Percentiles rank a stretch among this genome's conserved stretches.
Evolutionary conservation across 2,888 invertebrate genomes (phyloP).

Genomic region (Protodeltote pygarga): DNA sequence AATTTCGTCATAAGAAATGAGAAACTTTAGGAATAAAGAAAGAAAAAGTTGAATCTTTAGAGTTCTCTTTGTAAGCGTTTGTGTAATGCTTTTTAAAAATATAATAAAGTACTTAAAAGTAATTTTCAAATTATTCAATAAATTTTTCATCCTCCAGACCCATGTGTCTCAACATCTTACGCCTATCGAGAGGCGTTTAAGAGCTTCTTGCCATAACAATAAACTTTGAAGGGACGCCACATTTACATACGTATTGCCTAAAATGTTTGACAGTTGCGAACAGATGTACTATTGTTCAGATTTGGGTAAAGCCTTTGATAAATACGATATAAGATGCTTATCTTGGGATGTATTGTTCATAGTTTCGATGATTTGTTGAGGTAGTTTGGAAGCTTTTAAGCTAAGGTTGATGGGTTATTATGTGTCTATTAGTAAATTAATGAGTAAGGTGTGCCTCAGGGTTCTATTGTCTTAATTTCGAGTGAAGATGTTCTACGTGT

Average conservation of each 20-base stretch:
- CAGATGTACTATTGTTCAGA: conserved; percentile 60
- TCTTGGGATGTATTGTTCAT: conserved; percentile 42
- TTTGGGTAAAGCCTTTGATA: conserved; percentile 60
- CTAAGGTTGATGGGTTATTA: conserved; percentile 7
- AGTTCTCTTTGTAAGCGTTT: too few species aligned
- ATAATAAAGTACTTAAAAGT: too few species aligned
- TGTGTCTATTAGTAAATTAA: conserved; percentile 10
- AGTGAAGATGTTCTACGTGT: too few species aligned
- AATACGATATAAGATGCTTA: conserved; percentile 48
- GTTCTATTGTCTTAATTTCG: too few species aligned
- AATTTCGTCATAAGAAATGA: too few species aligned
- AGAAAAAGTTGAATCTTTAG: too few species aligned
- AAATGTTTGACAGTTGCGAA: conserved; percentile 82
- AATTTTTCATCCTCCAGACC: conserved; percentile 12
- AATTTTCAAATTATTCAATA: too few species aligned
- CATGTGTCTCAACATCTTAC: conserved; percentile 67
- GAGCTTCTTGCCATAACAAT: conserved; percentile 82
- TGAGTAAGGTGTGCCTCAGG: neutral
- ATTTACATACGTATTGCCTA: conserved; percentile 80
- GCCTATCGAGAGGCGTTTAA: conserved; percentile 70
- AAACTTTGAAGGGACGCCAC: conserved; percentile 70
- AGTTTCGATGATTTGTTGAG: conserved; percentile 46
- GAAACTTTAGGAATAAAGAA: too few species aligned
- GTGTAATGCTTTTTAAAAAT: too few species aligned
- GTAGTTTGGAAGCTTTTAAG: conserved; percentile 33